Percentiles rank a stretch among this genome's conserved stretches.
Conservation (phyloP, 2,888 invertebrate species). For the Drosophila atripex region DNA sequence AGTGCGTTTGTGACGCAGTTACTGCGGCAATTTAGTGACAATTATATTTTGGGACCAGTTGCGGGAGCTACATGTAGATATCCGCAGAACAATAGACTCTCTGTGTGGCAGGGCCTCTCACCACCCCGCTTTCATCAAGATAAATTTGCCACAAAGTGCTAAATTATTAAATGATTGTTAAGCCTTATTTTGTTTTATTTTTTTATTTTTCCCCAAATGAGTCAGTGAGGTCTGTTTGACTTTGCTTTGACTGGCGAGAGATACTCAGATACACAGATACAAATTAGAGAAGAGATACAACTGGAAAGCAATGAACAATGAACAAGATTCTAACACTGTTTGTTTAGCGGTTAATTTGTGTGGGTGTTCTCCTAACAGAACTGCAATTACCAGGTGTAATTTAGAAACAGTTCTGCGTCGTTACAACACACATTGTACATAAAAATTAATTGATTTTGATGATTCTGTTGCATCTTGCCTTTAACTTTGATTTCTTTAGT, state of each 20-base stretch:
- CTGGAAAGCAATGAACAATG: constrained; percentile 11
- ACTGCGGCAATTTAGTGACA: constrained; percentile 12
- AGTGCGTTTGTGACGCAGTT: constrained; percentile 11
- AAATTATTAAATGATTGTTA: constrained; percentile 75
- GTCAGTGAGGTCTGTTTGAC: constrained; percentile 18
- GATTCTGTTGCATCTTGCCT: neutral
- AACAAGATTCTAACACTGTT: constrained; percentile 1
- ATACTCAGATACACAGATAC: neutral
- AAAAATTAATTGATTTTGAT: neutral
- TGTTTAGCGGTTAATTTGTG: constrained; percentile 3
- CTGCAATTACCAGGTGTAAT: constrained; percentile 17
- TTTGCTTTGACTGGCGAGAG: constrained; percentile 22
- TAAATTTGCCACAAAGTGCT: constrained; percentile 68
- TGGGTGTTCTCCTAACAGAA: constrained; percentile 24
- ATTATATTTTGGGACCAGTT: constrained; percentile 10
- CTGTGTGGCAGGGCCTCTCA: constrained; percentile 16
- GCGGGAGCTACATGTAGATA: constrained; percentile 1
- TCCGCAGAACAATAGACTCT: constrained; percentile 40
- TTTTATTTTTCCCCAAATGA: constrained; percentile 43
- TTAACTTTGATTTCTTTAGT: neutral
- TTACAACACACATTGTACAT: neutral
- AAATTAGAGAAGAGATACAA: neutral
- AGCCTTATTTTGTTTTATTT: constrained; percentile 47
- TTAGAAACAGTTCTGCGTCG: constrained; percentile 13
- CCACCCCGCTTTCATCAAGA: constrained; percentile 60